Conservation (phyloP, 2,888 invertebrate species). For the Papilio elwesi region DNA sequence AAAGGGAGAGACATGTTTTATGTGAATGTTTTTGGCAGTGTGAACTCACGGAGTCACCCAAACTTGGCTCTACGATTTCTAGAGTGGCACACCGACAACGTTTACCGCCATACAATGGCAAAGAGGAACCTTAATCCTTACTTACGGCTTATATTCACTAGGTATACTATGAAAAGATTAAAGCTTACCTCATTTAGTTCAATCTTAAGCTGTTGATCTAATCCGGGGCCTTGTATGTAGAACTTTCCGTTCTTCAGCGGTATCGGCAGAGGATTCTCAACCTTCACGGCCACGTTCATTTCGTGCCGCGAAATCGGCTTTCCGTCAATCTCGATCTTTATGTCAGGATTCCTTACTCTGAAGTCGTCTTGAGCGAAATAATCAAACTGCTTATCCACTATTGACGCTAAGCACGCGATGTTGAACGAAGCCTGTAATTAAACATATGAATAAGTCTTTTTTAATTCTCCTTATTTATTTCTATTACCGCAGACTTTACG, state of each 20-base stretch:
- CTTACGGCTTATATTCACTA: too few species aligned
- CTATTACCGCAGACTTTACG: too few species aligned
- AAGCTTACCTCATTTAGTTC: slow-evolving; percentile 84
- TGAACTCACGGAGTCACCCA: too few species aligned
- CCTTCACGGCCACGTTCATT: slow-evolving; percentile 85
- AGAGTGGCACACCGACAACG: too few species aligned
- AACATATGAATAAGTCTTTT: background rate
- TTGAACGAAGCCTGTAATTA: slow-evolving; percentile 88
- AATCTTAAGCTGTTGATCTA: slow-evolving; percentile 89
- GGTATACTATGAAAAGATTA: too few species aligned
- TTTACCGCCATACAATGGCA: too few species aligned
- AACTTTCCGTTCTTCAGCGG: slow-evolving; percentile 90
- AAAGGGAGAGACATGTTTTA: too few species aligned
- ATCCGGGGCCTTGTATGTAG: slow-evolving; percentile 91
- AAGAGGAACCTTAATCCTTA: too few species aligned
- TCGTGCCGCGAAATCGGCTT: slow-evolving; percentile 80
- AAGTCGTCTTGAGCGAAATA: slow-evolving; percentile 96
- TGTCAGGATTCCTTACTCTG: slow-evolving; percentile 94
- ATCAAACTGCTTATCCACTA: slow-evolving; percentile 92
- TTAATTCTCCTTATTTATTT: too few species aligned
- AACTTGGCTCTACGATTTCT: too few species aligned
- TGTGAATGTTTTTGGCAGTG: too few species aligned
- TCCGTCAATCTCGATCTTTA: slow-evolving; percentile 88
- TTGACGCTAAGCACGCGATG: slow-evolving; percentile 91
- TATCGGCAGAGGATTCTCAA: slow-evolving; percentile 93